These are phyloP conservation scores for Galerucella calmariensis DNA, from an alignment of 2,888 invertebrate species.

Conservation along the genomic window DNA sequence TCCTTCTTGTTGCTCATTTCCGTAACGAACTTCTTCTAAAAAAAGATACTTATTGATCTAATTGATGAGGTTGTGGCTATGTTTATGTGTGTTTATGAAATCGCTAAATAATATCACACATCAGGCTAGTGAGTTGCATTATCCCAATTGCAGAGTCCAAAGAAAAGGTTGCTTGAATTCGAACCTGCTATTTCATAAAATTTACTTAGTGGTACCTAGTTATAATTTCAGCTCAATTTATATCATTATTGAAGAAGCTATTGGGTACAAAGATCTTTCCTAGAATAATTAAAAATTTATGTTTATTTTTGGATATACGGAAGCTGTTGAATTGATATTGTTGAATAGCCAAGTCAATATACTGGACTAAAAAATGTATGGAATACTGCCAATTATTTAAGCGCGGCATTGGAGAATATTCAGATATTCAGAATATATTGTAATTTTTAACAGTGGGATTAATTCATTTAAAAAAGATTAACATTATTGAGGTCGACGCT, in stretches of 20 bases:
- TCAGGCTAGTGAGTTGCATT: too few relatives aligned
- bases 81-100: too few relatives aligned
- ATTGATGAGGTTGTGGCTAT: too few relatives aligned
- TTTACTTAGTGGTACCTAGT: background rate
- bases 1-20: too few relatives aligned
- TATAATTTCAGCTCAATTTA: background rate
- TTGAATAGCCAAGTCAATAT: constrained; percentile 23
- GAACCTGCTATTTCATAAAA: too few relatives aligned
- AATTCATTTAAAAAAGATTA: constrained; percentile 7
- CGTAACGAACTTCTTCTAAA: too few relatives aligned
- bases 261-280: background rate
- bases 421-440: constrained; percentile 5
- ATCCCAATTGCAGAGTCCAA: too few relatives aligned
- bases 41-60: too few relatives aligned
- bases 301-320: constrained; percentile 27
- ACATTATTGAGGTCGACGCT: constrained; percentile 7
- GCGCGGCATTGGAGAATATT: constrained; percentile 1
- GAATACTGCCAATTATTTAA: constrained; percentile 9
- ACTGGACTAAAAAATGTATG: background rate
- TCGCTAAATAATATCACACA: too few relatives aligned
- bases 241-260: background rate
- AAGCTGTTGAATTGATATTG: constrained; percentile 26
- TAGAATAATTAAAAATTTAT: constrained; percentile 3
- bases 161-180: too few relatives aligned
- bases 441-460: background rate